phyloP scores from a whole-genome alignment of 2,113 vertebrate species.

The Steatornis caripensis region DNA sequence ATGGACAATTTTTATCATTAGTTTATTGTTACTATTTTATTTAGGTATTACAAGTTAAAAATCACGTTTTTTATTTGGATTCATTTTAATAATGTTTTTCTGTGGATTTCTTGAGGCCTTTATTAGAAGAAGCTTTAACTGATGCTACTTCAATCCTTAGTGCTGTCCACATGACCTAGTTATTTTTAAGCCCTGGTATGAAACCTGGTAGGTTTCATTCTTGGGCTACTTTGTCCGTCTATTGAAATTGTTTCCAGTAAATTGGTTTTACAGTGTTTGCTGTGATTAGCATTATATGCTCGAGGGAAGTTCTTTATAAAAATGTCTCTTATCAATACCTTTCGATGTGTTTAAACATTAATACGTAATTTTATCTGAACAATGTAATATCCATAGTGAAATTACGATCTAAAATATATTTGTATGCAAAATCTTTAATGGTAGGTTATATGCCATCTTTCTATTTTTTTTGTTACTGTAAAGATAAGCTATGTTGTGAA shows the following conservation, averaged over 20 bases:
- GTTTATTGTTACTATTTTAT: background rate
- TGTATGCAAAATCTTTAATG: background rate
- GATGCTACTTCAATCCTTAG: conserved; percentile 11
- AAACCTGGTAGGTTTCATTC: conserved; percentile 58
- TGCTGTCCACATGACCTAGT: conserved; percentile 57
- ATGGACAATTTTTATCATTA: background rate
- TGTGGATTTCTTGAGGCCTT: background rate
- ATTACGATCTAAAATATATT: background rate
- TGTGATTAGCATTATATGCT: conserved; percentile 7
- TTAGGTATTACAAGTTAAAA: background rate
- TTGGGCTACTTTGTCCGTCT: conserved; percentile 52
- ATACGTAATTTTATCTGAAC: background rate
- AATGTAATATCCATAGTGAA: background rate
- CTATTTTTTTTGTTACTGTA: background rate
- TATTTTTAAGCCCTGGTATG: conserved; percentile 61
- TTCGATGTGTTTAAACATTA: background rate
- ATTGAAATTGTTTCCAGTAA: conserved; percentile 44
- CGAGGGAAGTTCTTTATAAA: background rate
- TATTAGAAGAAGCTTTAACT: conserved; percentile 20
- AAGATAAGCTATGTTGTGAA: background rate
- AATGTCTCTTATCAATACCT: conserved; percentile 17
- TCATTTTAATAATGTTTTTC: background rate
- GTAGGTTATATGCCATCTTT: background rate
- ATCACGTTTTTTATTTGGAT: background rate
- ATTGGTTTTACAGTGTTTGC: conserved; percentile 34